Evolutionary conservation across 2,888 invertebrate species (phyloP).

Genomic region (Scelioninae gen. 1): DNA sequence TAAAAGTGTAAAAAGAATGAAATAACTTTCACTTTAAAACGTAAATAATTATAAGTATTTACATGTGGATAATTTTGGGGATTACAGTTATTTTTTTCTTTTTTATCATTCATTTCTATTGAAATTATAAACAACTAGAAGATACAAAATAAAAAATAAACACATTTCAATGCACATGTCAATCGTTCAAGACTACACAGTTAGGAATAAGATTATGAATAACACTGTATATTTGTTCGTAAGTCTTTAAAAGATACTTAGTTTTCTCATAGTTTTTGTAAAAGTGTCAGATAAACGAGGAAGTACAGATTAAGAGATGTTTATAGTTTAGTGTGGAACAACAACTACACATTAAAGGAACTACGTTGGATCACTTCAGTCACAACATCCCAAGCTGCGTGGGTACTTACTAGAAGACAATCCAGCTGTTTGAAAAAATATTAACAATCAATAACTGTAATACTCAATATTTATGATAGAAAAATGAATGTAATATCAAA

Average conservation of each 20-base stretch:
- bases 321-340: conserved; percentile 42
- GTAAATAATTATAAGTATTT: background rate
- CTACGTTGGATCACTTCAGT: conserved; percentile 40
- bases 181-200: background rate
- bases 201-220: background rate
- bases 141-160: background rate
- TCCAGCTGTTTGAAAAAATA: conserved; percentile 67
- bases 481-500: no score
- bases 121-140: background rate
- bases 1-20: background rate
- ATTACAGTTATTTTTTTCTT: conserved; percentile 7
- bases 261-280: conserved; percentile 4
- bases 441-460: conserved; percentile 40
- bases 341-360: conserved; percentile 48
- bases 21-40: background rate
- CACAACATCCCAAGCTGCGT: conserved; percentile 53
- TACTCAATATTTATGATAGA: conserved; percentile 3
- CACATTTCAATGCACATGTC: background rate
- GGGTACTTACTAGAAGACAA: conserved; percentile 68
- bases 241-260: conserved; percentile 5
- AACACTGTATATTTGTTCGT: conserved; percentile 1
- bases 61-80: background rate
- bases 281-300: background rate
- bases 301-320: conserved; percentile 26
- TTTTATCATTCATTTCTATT: background rate